Conservation (phyloP, 92 coral and sea anemone genomes). For the Virgularia gustaviana region DNA sequence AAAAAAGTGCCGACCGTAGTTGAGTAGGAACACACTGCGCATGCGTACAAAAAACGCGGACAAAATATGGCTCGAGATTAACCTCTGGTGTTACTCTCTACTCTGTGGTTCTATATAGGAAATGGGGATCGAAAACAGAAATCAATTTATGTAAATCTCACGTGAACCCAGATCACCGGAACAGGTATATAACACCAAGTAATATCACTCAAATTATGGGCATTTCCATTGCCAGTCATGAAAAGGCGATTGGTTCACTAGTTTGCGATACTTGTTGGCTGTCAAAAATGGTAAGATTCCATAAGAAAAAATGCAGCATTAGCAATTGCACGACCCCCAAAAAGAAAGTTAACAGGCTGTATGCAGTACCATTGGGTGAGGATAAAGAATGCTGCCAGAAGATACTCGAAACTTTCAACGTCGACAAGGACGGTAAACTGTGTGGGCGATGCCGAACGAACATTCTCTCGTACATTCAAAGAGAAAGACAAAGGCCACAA, state of each 20-base stretch:
- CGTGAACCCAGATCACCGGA: not conserved
- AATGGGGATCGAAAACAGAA: constrained; percentile 1
- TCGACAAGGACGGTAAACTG: constrained; percentile 4
- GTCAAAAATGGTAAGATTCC: constrained; percentile 12
- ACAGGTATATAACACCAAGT: not conserved
- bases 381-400: constrained; percentile 4
- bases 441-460: constrained; percentile 22
- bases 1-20: too few species aligned
- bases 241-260: constrained; percentile 5
- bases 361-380: constrained; percentile 7
- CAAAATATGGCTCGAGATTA: too few species aligned
- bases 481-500: constrained; percentile 8
- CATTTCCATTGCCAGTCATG: constrained; percentile 8
- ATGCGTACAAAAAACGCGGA: too few species aligned
- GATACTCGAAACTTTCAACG: constrained; percentile 9
- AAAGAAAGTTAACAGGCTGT: constrained; percentile 6
- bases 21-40: too few species aligned
- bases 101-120: too few species aligned
- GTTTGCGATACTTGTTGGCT: constrained; percentile 14
- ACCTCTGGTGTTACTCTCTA: too few species aligned
- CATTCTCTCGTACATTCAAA: not conserved
- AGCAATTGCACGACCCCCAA: constrained; percentile 12
- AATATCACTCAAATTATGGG: not conserved
- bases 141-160: not conserved
- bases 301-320: constrained; percentile 17